phyloP scores from a whole-genome alignment of 1,140 invertebrate genomes.

The Hyles vespertilio region DNA sequence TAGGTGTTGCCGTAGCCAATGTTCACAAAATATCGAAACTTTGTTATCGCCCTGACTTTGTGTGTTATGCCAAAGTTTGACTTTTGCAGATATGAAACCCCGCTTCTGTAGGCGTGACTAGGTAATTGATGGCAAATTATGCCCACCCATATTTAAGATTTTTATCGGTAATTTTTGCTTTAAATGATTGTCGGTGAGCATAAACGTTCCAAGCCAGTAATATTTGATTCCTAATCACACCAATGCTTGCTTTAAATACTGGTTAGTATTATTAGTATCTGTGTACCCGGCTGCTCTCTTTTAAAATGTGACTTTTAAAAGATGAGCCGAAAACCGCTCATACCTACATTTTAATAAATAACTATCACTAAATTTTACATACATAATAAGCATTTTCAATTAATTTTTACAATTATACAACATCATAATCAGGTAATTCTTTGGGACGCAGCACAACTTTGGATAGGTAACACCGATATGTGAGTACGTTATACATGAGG shows the following conservation, averaged over 20 bases:
- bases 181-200: too few species aligned
- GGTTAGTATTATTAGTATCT: constrained; percentile 24
- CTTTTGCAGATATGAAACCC: constrained; percentile 43
- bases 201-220: too few species aligned
- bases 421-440: constrained; percentile 55
- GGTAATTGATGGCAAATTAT: background rate
- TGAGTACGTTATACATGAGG: constrained; percentile 2
- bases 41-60: constrained; percentile 33
- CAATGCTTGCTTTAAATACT: background rate
- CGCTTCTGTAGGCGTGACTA: constrained; percentile 2
- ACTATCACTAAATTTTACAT: constrained; percentile 69
- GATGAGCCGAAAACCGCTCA: constrained; percentile 43
- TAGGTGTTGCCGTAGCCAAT: constrained; percentile 28
- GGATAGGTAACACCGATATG: constrained; percentile 40
- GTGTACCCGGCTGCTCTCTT: constrained; percentile 51
- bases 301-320: constrained; percentile 70
- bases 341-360: constrained; percentile 61
- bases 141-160: too few species aligned
- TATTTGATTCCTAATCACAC: background rate
- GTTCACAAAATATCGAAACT: constrained; percentile 61
- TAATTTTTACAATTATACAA: constrained; percentile 72
- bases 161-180: too few species aligned
- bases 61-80: constrained; percentile 58
- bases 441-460: constrained; percentile 69
- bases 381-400: constrained; percentile 63